Conservation (phyloP, 1,140 invertebrate genomes). For the Cyclina sinensis region DNA sequence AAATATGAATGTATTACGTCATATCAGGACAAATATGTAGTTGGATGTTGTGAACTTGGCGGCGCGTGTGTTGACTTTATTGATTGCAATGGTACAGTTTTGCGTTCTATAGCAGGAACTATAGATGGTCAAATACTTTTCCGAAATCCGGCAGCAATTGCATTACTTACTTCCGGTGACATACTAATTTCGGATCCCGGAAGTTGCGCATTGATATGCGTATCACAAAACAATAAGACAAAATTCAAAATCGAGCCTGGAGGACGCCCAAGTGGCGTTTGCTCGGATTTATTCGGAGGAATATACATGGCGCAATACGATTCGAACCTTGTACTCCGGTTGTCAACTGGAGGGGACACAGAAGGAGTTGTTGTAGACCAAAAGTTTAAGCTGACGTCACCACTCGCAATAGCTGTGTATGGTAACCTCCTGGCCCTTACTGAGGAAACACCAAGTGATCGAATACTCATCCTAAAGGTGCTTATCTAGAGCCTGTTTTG, state of each 20-base stretch:
- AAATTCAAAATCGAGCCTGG: constrained; percentile 26
- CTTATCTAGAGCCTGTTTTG: no score
- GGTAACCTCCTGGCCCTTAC: constrained; percentile 29
- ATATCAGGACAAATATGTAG: constrained; percentile 55
- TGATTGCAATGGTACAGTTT: constrained; percentile 48
- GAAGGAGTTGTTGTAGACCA: constrained; percentile 49
- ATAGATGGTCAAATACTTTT: constrained; percentile 26
- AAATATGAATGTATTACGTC: constrained; percentile 59
- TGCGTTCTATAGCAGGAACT: constrained; percentile 44
- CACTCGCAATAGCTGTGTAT: constrained; percentile 31
- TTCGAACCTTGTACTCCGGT: constrained; percentile 37
- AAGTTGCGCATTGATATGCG: constrained; percentile 24
- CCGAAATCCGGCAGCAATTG: constrained; percentile 50
- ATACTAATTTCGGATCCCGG: constrained; percentile 56
- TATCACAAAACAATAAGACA: neutral
- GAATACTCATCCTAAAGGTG: constrained; percentile 57
- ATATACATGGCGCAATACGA: constrained; percentile 62
- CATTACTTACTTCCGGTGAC: constrained; percentile 44
- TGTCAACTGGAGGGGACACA: neutral
- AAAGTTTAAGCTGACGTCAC: constrained; percentile 34
- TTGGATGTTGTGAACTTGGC: constrained; percentile 52
- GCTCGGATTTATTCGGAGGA: constrained; percentile 23
- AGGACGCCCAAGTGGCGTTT: constrained; percentile 55
- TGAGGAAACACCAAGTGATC: constrained; percentile 59
- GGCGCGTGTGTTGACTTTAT: constrained; percentile 50